A percentile compares a stretch with the other conserved stretches of the same genome.
These are phyloP conservation scores for Odontamblyopus lacepedii DNA, from an alignment of 2,797 vertebrate genomes.

Conservation along the genomic window DNA sequence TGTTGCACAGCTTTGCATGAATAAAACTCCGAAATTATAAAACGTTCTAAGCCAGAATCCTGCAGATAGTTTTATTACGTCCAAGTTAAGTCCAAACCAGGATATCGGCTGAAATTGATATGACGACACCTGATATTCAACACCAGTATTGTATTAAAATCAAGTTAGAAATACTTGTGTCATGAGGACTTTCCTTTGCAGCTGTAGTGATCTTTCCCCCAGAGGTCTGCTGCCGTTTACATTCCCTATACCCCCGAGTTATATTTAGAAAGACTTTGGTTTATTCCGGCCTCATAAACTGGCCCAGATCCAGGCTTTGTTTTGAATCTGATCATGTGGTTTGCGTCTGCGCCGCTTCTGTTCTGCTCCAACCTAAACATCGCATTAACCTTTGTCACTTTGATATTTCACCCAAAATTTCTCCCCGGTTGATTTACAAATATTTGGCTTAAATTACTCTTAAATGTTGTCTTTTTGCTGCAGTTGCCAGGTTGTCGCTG, in stretches of 20 bases:
- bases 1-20: no score
- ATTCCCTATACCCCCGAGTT: constrained; percentile 8
- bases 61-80: no score
- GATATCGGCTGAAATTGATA: no score
- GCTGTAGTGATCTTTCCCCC: neutral
- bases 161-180: no score
- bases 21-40: no score
- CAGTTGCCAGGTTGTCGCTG: constrained; percentile 10
- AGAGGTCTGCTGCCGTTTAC: constrained; percentile 19
- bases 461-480: neutral
- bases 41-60: no score
- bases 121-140: no score
- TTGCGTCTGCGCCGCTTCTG: constrained; percentile 12
- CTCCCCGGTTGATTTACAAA: neutral
- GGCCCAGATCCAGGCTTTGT: constrained; percentile 11
- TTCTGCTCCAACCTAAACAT: constrained; percentile 47
- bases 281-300: constrained; percentile 21
- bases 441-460: constrained; percentile 5
- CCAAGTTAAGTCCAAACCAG: no score
- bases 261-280: constrained; percentile 15
- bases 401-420: constrained; percentile 28
- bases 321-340: constrained; percentile 13
- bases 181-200: no score
- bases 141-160: no score
- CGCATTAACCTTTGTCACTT: constrained; percentile 36